Base-by-base conservation (phyloP, 2,888 invertebrate genomes). In the Epistrophe grossulariae region DNA sequence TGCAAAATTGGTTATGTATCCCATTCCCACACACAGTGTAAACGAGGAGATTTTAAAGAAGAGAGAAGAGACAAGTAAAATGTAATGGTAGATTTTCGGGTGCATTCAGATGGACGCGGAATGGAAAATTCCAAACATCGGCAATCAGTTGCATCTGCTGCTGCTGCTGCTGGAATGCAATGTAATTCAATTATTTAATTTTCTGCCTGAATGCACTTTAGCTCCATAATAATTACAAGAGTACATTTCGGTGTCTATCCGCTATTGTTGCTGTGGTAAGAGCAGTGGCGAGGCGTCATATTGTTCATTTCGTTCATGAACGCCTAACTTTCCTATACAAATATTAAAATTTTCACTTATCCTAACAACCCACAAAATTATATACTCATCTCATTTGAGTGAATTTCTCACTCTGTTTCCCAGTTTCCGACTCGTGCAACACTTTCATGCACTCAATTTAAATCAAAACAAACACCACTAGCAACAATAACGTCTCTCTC, bases 141-240 rank as follows among this genome's bases (percentile, higher is more conserved):
- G 40, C 71, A 79, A 79, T 82, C 77, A 73, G 73, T 73, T 82
- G 60, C 59, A 81, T 57, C 62, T 68, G 40, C 73, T 68, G 64
- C 68, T 78, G 62, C 62, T 68, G 40, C 73, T 68, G 64, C 68
- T 78, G 62, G 72, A 66, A 48, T 79, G 59, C 73, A 17, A 57
- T 64, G 73, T 82, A 79, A 79, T 79, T 64, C 66, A 83, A 79
- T 87, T 83, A 83, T 87, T 83, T 87, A 87, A 87, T 87, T 83
- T 87, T 87, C 87, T 57, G 79, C 66, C 40, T 76, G 87, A 79
- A 76, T 50, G 83, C 79, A 72, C 83, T 24, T 79, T 87, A 76
- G 74, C 66, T 87, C 83, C 66, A 83, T 79, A 87, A 83, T 79
- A 87, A 83, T 79, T 83, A 79, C 87, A 87, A 87, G 52, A 64